Evolutionary conservation across 2,797 vertebrate species (phyloP).

Genomic region (Oceanodroma leucorhoa): DNA sequence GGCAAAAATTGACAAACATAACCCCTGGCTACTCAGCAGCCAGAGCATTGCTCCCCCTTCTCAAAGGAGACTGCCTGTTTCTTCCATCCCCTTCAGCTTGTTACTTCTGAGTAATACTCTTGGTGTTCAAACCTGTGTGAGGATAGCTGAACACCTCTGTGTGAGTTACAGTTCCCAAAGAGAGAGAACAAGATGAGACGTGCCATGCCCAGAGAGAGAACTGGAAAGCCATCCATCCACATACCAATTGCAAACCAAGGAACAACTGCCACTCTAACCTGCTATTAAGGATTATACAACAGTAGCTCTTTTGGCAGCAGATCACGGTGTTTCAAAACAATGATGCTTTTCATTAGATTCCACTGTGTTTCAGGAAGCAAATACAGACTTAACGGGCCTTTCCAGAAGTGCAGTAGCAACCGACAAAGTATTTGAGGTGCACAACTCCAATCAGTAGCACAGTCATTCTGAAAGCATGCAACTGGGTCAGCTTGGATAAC

Average conservation of each 20-base stretch:
- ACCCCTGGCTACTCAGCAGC: not conserved
- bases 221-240: conserved; percentile 1
- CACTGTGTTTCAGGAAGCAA: conserved; percentile 2
- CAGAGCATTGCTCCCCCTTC: not conserved
- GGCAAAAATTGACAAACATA: not conserved
- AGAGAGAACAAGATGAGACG: not conserved
- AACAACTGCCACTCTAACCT: conserved; percentile 20
- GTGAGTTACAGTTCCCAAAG: not conserved
- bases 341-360: not conserved
- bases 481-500: not conserved
- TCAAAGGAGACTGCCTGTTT: not conserved
- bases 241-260: not conserved
- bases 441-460: not conserved
- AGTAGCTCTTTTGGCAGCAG: conserved; percentile 32
- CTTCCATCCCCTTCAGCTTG: not conserved
- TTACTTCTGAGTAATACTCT: not conserved
- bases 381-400: not conserved
- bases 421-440: not conserved
- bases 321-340: conserved; percentile 14
- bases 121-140: not conserved
- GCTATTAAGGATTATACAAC: conserved; percentile 45
- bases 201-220: not conserved
- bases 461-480: not conserved
- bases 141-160: not conserved
- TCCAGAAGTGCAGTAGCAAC: not conserved